These are phyloP conservation scores for Anticlea derivata DNA, from an alignment of 2,888 invertebrate species.

Conservation along the genomic window DNA sequence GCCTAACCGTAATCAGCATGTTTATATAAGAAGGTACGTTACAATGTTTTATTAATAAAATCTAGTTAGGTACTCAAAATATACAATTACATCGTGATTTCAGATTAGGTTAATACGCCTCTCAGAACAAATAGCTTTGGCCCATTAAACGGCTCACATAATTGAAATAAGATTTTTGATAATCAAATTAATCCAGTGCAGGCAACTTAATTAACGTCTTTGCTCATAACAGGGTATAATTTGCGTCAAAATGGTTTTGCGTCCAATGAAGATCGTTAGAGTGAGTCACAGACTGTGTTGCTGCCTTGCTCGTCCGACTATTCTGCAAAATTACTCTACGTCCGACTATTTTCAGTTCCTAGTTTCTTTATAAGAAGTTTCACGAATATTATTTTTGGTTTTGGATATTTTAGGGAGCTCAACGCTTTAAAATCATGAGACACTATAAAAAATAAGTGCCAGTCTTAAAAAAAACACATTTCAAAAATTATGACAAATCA, in stretches of 20 bases:
- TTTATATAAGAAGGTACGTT: too few species aligned
- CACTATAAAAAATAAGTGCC: too few species aligned
- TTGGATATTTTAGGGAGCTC: too few species aligned
- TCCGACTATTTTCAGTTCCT: too few species aligned
- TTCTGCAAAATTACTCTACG: background rate
- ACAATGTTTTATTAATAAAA: too few species aligned
- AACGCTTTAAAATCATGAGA: too few species aligned
- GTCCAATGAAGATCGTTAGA: constrained; percentile 67
- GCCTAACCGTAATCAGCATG: too few species aligned
- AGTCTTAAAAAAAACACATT: too few species aligned
- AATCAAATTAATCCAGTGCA: constrained; percentile 75
- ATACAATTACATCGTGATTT: constrained; percentile 28
- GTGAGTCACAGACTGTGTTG: constrained; percentile 58
- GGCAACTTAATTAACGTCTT: constrained; percentile 77
- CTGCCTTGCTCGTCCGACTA: constrained; percentile 32
- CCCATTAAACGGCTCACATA: constrained; percentile 69
- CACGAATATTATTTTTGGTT: too few species aligned
- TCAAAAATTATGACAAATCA: too few species aligned
- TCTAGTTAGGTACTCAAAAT: background rate
- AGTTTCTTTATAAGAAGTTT: too few species aligned
- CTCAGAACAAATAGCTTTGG: constrained; percentile 61
- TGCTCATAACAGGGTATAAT: constrained; percentile 75
- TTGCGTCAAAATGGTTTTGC: constrained; percentile 79
- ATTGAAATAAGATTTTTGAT: constrained; percentile 76
- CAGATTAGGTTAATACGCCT: constrained; percentile 34